Evolutionary conservation across 2,113 vertebrate genomes (phyloP).

Genomic region (Anoura caudifer): DNA sequence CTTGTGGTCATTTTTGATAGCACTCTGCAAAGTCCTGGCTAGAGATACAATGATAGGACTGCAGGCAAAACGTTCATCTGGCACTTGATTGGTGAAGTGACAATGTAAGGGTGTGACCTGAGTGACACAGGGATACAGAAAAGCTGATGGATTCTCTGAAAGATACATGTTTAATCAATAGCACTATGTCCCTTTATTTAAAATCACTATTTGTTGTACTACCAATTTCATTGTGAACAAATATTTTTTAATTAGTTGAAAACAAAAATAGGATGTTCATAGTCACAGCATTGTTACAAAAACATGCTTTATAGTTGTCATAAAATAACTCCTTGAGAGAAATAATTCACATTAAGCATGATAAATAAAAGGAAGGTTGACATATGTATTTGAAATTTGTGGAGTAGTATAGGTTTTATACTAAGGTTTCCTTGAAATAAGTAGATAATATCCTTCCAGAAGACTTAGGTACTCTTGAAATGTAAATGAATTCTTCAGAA

Average conservation of each 20-base stretch:
- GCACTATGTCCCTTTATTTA: background rate
- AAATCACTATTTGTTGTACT: background rate
- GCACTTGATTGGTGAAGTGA: background rate
- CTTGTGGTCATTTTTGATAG: background rate
- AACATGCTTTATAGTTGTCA: background rate
- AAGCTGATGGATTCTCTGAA: background rate
- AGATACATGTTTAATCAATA: background rate
- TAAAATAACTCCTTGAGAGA: slow-evolving; percentile 14
- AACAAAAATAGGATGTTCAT: background rate
- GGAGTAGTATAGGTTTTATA: background rate
- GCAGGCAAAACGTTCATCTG: background rate
- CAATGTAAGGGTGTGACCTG: background rate
- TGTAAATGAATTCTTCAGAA: background rate
- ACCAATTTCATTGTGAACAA: background rate
- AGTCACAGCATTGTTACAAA: background rate
- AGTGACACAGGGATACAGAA: background rate
- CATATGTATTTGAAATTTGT: background rate
- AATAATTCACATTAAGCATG: background rate
- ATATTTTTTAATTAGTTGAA: slow-evolving; percentile 16
- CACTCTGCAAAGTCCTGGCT: background rate
- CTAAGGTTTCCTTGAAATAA: background rate
- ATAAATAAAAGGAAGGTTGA: slow-evolving; percentile 27
- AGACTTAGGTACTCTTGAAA: background rate
- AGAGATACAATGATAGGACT: background rate
- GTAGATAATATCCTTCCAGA: background rate